Conservation (phyloP, 2,888 invertebrate genomes). For the Crematogaster levior region DNA sequence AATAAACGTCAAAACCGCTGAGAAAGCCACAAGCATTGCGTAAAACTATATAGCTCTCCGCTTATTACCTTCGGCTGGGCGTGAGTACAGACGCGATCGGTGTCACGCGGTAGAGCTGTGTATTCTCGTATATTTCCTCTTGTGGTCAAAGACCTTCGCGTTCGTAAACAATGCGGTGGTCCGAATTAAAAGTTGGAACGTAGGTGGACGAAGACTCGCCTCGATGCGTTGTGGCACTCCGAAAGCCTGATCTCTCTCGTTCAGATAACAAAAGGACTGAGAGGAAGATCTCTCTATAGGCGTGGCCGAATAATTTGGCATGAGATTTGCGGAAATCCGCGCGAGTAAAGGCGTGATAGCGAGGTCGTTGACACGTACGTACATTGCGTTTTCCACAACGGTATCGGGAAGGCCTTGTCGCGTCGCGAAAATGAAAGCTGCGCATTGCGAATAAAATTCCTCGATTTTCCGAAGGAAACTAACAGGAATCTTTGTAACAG, state of each 20-base stretch:
- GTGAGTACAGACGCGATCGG: neutral
- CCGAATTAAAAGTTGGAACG: conserved; percentile 8
- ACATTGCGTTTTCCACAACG: conserved; percentile 30
- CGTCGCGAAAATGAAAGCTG: conserved; percentile 2
- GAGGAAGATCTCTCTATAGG: conserved; percentile 62
- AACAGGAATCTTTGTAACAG: neutral
- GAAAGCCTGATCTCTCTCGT: conserved; percentile 43
- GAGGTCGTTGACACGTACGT: conserved; percentile 70
- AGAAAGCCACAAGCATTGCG: neutral
- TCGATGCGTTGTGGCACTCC: neutral
- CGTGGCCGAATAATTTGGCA: conserved; percentile 74
- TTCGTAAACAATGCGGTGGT: neutral
- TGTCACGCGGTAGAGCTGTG: neutral
- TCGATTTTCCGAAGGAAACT: neutral
- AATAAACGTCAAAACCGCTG: neutral
- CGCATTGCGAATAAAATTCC: neutral
- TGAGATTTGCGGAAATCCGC: conserved; percentile 51
- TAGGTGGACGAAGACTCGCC: neutral
- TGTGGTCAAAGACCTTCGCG: neutral
- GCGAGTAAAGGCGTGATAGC: conserved; percentile 49
- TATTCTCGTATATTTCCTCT: neutral
- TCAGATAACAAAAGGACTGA: conserved; percentile 57
- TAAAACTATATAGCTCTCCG: neutral
- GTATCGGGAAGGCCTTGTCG: neutral
- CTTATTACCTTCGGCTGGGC: conserved; percentile 1